phyloP scores from a whole-genome alignment of 2,113 vertebrate species.

The Chlamydotis undulata region DNA sequence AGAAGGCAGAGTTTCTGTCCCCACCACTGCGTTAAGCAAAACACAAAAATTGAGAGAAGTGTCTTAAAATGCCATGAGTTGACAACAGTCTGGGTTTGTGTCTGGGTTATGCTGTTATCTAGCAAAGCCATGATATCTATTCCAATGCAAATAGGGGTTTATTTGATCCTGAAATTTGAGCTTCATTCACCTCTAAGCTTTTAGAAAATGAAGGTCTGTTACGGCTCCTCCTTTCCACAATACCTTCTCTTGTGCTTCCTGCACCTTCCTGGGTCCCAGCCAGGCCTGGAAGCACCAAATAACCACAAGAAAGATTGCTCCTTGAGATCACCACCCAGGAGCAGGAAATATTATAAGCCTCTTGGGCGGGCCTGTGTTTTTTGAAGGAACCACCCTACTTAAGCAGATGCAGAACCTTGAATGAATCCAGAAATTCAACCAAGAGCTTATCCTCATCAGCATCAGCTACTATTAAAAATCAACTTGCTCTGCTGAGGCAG shows the following conservation, averaged over 20 bases:
- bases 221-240: background rate
- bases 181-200: background rate
- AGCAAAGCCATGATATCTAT: background rate
- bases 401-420: background rate
- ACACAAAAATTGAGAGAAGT: background rate
- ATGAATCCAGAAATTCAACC: background rate
- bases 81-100: background rate
- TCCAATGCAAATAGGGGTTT: background rate
- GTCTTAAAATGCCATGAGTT: background rate
- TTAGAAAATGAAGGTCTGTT: background rate
- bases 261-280: constrained; percentile 4
- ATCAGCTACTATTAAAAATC: background rate
- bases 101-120: background rate
- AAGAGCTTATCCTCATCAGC: background rate
- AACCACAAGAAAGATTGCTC: constrained; percentile 32
- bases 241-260: background rate
- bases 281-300: constrained; percentile 24
- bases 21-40: background rate
- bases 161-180: background rate
- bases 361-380: constrained; percentile 9
- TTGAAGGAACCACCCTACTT: background rate
- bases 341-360: background rate
- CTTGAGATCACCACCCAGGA: constrained; percentile 47
- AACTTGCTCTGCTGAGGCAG: background rate
- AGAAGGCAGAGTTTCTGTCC: background rate